phyloP scores from a whole-genome alignment of 2,797 vertebrate species.

The Danio tinwini region DNA sequence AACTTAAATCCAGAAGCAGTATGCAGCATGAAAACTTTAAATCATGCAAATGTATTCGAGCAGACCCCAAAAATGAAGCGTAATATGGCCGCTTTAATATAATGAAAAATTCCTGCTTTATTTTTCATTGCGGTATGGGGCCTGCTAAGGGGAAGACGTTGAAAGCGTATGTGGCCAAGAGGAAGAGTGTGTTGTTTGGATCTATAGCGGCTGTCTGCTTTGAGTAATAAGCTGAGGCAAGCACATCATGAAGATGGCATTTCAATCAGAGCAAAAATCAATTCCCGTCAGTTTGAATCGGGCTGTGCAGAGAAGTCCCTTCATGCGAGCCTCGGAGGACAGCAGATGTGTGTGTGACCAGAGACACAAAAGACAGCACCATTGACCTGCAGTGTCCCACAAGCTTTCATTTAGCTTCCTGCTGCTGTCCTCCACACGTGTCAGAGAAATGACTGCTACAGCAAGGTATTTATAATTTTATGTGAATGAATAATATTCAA shows the following conservation, averaged over 20 bases:
- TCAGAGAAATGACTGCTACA: constrained; percentile 33
- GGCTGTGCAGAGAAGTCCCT: constrained; percentile 12
- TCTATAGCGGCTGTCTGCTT: constrained; percentile 34
- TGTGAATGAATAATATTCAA: too few relatives aligned
- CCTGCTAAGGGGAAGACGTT: background rate
- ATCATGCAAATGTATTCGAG: background rate
- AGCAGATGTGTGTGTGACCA: constrained; percentile 43
- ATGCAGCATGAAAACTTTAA: background rate
- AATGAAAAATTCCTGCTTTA: background rate
- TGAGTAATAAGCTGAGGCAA: constrained; percentile 60
- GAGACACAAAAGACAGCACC: constrained; percentile 37
- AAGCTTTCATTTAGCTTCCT: constrained; percentile 50
- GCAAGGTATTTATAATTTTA: background rate
- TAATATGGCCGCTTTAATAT: background rate
- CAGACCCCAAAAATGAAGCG: background rate
- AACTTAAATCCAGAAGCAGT: too few relatives aligned
- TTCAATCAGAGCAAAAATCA: constrained; percentile 60
- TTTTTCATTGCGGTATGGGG: background rate
- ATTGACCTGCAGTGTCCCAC: constrained; percentile 36
- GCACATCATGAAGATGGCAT: constrained; percentile 59
- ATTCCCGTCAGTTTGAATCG: constrained; percentile 50
- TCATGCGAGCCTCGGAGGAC: constrained; percentile 21
- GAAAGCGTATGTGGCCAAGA: background rate
- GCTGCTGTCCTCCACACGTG: constrained; percentile 4
- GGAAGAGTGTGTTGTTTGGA: background rate